Evolutionary conservation across 2,797 vertebrate species (phyloP).

Genomic region (Gambelia wislizenii): DNA sequence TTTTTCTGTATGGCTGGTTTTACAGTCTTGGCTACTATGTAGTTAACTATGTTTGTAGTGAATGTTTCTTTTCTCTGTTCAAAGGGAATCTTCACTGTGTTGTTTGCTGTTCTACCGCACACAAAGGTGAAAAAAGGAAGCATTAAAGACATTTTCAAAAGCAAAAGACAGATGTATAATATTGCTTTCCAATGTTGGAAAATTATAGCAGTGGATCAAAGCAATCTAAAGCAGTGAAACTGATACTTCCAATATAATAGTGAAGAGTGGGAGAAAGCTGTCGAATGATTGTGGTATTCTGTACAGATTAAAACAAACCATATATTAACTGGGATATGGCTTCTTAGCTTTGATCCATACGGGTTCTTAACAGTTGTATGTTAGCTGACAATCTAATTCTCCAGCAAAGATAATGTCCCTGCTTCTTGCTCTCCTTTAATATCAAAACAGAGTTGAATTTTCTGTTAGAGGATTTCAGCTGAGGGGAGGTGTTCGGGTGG

Average conservation of each 20-base stretch:
- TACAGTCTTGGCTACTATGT: not conserved
- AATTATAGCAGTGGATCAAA: constrained; percentile 34
- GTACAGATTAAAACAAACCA: constrained; percentile 15
- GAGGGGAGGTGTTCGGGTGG: not conserved
- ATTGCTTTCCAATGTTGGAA: not conserved
- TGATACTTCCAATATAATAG: not conserved
- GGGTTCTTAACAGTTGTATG: not conserved
- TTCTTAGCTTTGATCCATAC: constrained; percentile 9
- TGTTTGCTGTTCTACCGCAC: constrained; percentile 15
- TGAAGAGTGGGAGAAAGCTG: not conserved
- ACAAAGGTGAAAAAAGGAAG: not conserved
- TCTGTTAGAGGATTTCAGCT: not conserved
- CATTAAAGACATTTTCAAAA: constrained; percentile 20
- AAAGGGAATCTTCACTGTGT: not conserved
- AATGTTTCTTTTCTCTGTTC: not conserved
- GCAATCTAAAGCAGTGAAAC: constrained; percentile 5
- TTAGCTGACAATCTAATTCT: not conserved
- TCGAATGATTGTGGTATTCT: not conserved
- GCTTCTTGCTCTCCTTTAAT: not conserved
- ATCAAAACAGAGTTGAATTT: not conserved
- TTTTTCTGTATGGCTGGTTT: not conserved
- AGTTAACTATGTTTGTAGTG: not conserved
- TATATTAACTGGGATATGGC: constrained; percentile 4
- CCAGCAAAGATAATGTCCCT: not conserved
- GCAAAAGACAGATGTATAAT: constrained; percentile 11